Conservation (phyloP, 2,113 vertebrate genomes). For the Nyctibius bracteatus region DNA sequence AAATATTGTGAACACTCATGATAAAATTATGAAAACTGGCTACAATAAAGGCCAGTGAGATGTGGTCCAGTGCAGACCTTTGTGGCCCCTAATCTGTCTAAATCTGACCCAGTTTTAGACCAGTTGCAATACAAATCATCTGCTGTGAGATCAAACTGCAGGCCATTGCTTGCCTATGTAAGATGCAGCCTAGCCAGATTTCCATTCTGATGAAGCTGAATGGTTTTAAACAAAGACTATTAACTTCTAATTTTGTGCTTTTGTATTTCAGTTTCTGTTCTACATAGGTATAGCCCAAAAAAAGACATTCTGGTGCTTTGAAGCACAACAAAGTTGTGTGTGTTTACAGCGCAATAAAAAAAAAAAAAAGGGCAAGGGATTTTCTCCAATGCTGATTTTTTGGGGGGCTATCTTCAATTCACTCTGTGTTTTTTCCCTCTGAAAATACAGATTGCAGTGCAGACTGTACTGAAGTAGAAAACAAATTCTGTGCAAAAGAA, state of each 20-base stretch:
- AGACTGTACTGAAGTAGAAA: fast-evolving
- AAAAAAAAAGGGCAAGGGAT: fast-evolving
- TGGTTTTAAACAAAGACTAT: neutral
- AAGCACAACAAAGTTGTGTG: neutral
- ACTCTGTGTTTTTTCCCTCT: neutral
- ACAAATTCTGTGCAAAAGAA: neutral
- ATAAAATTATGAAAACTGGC: neutral
- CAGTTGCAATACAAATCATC: neutral
- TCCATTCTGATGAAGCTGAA: neutral
- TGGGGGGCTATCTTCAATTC: neutral
- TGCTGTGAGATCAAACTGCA: neutral
- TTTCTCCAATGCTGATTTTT: neutral
- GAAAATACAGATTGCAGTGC: neutral
- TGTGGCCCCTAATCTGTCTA: neutral
- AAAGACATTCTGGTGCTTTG: neutral
- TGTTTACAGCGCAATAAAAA: neutral
- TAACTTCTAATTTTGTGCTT: neutral
- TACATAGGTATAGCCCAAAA: neutral
- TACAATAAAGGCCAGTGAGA: neutral
- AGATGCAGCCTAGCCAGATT: neutral
- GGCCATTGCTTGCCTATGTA: neutral
- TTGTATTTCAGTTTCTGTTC: neutral
- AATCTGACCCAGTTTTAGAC: neutral
- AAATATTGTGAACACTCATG: neutral
- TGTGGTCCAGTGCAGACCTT: neutral